Evolutionary conservation across 1,140 invertebrate species (phyloP), one percentile per base, ranked within the genome.

Genomic region (Dryas iulia): DNA sequence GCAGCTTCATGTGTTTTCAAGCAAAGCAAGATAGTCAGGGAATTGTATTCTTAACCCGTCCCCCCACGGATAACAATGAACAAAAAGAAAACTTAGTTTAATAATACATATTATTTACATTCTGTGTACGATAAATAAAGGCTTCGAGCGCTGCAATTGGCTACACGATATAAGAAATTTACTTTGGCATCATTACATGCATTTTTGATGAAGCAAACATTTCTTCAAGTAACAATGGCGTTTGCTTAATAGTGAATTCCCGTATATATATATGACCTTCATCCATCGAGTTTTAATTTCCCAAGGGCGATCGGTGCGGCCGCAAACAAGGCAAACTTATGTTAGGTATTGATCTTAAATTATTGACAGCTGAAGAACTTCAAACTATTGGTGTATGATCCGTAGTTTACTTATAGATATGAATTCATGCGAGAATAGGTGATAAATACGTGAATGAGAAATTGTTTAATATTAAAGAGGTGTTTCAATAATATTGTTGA

Each of bases 271-370:
- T 76, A 67, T 69, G 70, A 77, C 77, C 76, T 82, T 78, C 76
- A 76, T 77, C 73, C 72, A 77, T 79, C 72, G 75, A 58, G 69
- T 62, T 73, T 69, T 79, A 81, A 84, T 84, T 84, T 84, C 80
- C 82, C 80, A 59, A 52, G 82, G 76, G 82, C 35, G 47, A 56
- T 63, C 65, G 18, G 14, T 71, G 69, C 69, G 74, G 76, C 72
- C 78, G 72, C 82, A 80, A 79, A 84, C 77, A 74, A 77, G 65
- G 67, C 72, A 72, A 78, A 79, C 71, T 80, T 74, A 74, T 69
- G 73, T 66, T 66, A 25, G 56, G 58, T 69, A 73, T 73, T 77
- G 72, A 77, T 79, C 59, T 71, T 73, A 77, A 81, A 77, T 80
- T 75, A 80, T 79, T 75, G 74, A 76, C 71, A 69, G 69, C 59